Evolutionary conservation across 2,113 vertebrate genomes (phyloP).

Genomic region (Polyodon spathula): DNA sequence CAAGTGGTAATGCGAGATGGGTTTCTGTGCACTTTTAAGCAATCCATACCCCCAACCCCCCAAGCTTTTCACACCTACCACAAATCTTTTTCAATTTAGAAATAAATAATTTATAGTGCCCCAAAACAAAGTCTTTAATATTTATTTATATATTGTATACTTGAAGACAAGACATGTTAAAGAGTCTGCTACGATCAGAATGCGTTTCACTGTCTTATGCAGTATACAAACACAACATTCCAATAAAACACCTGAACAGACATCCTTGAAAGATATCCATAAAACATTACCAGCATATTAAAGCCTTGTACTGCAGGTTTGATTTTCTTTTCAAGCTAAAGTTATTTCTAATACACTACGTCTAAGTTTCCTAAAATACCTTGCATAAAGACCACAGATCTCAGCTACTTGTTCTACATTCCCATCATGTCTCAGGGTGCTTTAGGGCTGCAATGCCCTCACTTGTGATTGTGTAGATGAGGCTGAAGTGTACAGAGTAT

Average conservation of each 20-base stretch:
- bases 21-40: conserved; percentile 45
- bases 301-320: no score
- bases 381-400: conserved; percentile 21
- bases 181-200: no score
- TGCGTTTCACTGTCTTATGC: no score
- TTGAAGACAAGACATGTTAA: no score
- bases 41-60: conserved; percentile 48
- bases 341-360: not conserved
- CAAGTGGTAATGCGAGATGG: conserved; percentile 37
- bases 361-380: not conserved
- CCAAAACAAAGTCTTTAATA: no score
- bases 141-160: no score
- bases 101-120: conserved; percentile 57
- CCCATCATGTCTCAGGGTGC: conserved; percentile 59
- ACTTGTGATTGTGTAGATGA: conserved; percentile 64
- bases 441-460: conserved; percentile 60
- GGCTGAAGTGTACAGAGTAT: conserved; percentile 71
- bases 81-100: conserved; percentile 51
- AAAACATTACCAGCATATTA: no score
- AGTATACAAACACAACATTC: no score
- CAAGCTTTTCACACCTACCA: conserved; percentile 42
- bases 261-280: no score
- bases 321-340: no score
- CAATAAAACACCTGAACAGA: no score
- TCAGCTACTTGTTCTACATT: conserved; percentile 51